Conservation (phyloP, 2,797 vertebrate genomes). For the Lepilemur ruficaudatus region DNA sequence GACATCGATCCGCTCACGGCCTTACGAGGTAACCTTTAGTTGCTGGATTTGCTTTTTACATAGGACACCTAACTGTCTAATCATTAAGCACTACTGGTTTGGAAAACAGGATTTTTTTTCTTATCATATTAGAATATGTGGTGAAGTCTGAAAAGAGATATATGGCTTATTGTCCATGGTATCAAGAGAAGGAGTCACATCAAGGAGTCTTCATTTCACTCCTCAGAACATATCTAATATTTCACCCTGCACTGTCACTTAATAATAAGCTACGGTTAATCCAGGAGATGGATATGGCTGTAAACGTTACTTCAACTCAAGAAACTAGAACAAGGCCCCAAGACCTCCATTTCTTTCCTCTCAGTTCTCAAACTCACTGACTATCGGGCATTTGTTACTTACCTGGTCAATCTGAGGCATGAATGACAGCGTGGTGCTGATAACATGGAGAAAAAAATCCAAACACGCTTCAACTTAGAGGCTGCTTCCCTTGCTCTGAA, state of each 20-base stretch:
- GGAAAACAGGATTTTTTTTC: background rate
- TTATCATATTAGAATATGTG: background rate
- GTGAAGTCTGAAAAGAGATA: background rate
- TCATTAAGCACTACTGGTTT: background rate
- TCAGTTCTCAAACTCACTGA: constrained; percentile 22
- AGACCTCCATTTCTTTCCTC: background rate
- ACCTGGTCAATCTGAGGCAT: background rate
- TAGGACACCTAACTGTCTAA: background rate
- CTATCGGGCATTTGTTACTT: constrained; percentile 2
- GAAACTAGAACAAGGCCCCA: background rate
- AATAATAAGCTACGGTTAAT: background rate
- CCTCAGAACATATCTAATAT: background rate
- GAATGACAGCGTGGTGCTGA: constrained; percentile 26
- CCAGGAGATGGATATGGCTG: background rate
- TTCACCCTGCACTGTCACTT: background rate
- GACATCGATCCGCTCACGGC: background rate
- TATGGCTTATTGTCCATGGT: background rate
- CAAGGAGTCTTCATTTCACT: background rate
- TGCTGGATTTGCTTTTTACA: background rate
- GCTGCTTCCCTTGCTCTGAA: background rate
- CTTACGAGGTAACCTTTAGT: background rate
- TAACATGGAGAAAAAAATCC: constrained; percentile 3
- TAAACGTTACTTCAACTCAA: background rate
- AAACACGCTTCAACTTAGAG: background rate
- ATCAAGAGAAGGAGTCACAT: background rate